Evolutionary conservation across 2,888 invertebrate species (phyloP).

Genomic region (Serripes groenlandicus): DNA sequence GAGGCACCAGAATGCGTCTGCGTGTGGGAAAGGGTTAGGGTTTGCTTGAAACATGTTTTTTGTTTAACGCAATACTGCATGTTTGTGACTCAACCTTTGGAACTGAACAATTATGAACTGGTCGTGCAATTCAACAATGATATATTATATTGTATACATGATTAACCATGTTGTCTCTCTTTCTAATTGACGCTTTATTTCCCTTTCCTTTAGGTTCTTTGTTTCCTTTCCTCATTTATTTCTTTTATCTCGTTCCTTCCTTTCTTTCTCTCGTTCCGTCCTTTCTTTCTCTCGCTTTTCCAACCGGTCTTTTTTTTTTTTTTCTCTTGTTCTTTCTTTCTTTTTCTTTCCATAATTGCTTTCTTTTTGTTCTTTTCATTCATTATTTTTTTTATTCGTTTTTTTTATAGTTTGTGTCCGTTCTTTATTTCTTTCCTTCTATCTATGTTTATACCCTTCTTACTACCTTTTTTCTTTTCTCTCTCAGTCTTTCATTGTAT

Average conservation of each 20-base stretch:
- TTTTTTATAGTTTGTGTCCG: neutral
- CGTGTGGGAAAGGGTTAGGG: neutral
- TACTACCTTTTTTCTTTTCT: too few species aligned
- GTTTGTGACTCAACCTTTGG: too few species aligned
- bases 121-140: too few species aligned
- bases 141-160: too few species aligned
- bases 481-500: too few species aligned
- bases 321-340: neutral
- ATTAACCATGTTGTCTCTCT: neutral
- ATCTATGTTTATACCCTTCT: neutral
- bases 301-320: neutral
- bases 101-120: too few species aligned
- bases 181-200: constrained; percentile 20
- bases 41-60: too few species aligned
- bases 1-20: neutral
- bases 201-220: constrained; percentile 9
- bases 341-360: neutral
- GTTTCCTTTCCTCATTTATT: constrained; percentile 10
- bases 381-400: neutral
- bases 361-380: neutral
- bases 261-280: constrained; percentile 14
- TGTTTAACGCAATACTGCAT: too few species aligned
- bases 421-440: neutral
- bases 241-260: constrained; percentile 9
- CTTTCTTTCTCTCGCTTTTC: constrained; percentile 3